These are phyloP conservation scores for Poeciliopsis gracilis DNA, from an alignment of 2,797 vertebrate species.

Conservation along the genomic window DNA sequence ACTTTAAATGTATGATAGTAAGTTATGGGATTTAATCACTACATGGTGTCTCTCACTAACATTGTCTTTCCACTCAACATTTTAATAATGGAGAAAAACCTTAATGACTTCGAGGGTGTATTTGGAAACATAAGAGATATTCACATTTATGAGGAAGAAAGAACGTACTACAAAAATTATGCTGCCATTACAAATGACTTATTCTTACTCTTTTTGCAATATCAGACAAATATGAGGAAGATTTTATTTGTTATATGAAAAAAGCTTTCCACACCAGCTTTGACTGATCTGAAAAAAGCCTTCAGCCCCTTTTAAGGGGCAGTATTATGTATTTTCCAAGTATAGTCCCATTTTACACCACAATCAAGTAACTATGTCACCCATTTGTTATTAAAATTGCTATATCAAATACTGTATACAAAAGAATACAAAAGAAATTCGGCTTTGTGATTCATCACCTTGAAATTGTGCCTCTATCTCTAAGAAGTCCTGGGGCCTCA, in stretches of 20 bases:
- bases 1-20: slow-evolving; percentile 26
- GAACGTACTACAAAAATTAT: background rate
- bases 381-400: too few species aligned
- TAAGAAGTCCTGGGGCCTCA: too few species aligned
- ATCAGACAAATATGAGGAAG: background rate
- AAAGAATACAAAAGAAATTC: too few species aligned
- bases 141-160: background rate
- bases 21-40: slow-evolving; percentile 37
- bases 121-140: background rate
- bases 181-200: background rate
- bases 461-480: too few species aligned
- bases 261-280: background rate
- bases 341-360: too few species aligned
- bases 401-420: too few species aligned
- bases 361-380: too few species aligned
- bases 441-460: too few species aligned
- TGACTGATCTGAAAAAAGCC: background rate
- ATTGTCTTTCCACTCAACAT: slow-evolving; percentile 51
- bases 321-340: too few species aligned
- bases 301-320: background rate
- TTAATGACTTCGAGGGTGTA: slow-evolving; percentile 3
- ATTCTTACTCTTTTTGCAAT: background rate
- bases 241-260: background rate
- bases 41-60: slow-evolving; percentile 55
- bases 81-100: slow-evolving; percentile 31